Evolutionary conservation across 2,797 vertebrate species (phyloP).

Genomic region (Diplodus puntazzo): DNA sequence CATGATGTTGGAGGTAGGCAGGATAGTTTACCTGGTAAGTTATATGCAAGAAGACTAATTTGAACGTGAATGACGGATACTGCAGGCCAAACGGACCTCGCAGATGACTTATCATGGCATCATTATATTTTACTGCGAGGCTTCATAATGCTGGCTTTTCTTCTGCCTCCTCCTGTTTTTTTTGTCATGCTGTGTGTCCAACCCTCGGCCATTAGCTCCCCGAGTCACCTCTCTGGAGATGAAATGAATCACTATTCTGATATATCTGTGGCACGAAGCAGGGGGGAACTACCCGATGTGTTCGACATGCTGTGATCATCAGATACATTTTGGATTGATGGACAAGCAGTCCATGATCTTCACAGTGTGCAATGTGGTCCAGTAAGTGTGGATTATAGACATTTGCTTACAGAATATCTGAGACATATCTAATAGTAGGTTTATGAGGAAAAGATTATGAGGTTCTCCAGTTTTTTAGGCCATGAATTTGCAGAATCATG

Average conservation of each 20-base stretch:
- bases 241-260: constrained; percentile 28
- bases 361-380: neutral
- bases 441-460: neutral
- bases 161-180: neutral
- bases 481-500: neutral
- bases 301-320: constrained; percentile 34
- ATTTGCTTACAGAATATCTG: constrained; percentile 1
- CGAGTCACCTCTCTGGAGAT: constrained; percentile 2
- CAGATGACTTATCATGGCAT: neutral
- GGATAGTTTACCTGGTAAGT: neutral
- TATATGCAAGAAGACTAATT: neutral
- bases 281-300: constrained; percentile 2
- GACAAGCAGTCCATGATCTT: constrained; percentile 18
- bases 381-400: neutral
- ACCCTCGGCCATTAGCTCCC: neutral
- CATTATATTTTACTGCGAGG: neutral
- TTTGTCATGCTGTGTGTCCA: neutral
- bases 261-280: constrained; percentile 36
- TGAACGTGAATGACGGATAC: neutral
- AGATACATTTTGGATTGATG: constrained; percentile 38
- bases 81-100: neutral
- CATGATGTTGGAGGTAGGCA: neutral
- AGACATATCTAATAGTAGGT: neutral
- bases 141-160: neutral
- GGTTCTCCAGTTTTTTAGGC: neutral